A percentile compares a stretch with the other conserved stretches of the same genome.
Conservation (phyloP, 1,140 invertebrate genomes). For the Calliopsis andreniformis region DNA sequence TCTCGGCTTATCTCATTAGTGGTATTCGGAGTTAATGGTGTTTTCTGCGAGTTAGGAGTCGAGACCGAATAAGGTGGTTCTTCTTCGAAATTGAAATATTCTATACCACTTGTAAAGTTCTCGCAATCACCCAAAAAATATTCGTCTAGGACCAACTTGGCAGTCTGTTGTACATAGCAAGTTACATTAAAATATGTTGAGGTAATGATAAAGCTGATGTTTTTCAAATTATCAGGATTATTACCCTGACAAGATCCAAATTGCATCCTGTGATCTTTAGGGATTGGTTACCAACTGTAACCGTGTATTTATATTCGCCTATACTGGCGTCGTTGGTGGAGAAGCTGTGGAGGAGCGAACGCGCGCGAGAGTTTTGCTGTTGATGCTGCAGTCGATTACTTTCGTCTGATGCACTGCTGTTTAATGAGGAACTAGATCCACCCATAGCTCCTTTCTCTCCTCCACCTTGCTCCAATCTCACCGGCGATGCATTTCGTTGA, state of each 20-base stretch:
- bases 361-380: conserved; percentile 71
- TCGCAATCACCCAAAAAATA: conserved; percentile 87
- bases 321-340: conserved; percentile 91
- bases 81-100: conserved; percentile 82
- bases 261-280: conserved; percentile 92
- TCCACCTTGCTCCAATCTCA: conserved; percentile 85
- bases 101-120: conserved; percentile 77
- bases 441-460: conserved; percentile 84
- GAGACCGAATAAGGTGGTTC: conserved; percentile 64
- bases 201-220: not conserved
- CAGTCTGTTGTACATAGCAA: conserved; percentile 83
- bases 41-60: conserved; percentile 63
- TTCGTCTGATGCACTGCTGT: conserved; percentile 89
- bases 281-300: conserved; percentile 89
- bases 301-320: conserved; percentile 93
- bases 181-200: conserved; percentile 22
- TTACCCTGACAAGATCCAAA: conserved; percentile 91
- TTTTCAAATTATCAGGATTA: conserved; percentile 39
- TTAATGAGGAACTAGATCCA: conserved; percentile 85
- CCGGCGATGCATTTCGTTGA: conserved; percentile 93
- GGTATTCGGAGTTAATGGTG: conserved; percentile 63
- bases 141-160: conserved; percentile 92
- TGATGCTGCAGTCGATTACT: conserved; percentile 80
- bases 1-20: conserved; percentile 61
- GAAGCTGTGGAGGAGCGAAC: conserved; percentile 87